These are phyloP conservation scores for Mactromeris polynyma DNA, from an alignment of 2,888 invertebrate species.

Conservation along the genomic window DNA sequence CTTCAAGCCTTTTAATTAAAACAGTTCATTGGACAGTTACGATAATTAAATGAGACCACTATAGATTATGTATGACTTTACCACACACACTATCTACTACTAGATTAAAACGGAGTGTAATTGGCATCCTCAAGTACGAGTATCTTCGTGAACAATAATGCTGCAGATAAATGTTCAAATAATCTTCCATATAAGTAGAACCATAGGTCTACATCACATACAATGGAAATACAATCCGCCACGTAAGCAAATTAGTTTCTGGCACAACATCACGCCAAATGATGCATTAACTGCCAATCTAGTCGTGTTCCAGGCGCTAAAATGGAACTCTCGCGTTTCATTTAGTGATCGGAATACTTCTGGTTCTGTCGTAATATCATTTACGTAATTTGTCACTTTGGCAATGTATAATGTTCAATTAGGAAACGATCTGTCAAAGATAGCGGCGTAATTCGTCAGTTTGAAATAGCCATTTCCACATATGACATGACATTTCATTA, in stretches of 20 bases:
- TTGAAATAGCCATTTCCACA: neutral
- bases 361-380: neutral
- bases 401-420: constrained; percentile 1
- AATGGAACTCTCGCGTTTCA: neutral
- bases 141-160: no score
- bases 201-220: neutral
- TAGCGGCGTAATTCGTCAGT: neutral
- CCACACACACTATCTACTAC: no score
- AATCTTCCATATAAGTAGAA: no score
- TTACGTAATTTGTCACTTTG: neutral
- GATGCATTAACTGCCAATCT: neutral
- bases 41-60: no score
- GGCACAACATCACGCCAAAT: neutral
- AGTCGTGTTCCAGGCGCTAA: neutral
- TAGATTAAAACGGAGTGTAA: no score
- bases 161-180: no score
- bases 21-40: no score
- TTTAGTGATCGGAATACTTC: neutral
- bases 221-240: neutral
- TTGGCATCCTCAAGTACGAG: no score
- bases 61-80: no score
- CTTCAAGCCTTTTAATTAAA: no score
- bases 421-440: neutral
- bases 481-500: constrained; percentile 15
- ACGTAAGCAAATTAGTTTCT: constrained; percentile 4